Evolutionary conservation across 2,888 invertebrate species (phyloP), one percentile per base, ranked within the genome.

Genomic region (Cancer borealis): DNA sequence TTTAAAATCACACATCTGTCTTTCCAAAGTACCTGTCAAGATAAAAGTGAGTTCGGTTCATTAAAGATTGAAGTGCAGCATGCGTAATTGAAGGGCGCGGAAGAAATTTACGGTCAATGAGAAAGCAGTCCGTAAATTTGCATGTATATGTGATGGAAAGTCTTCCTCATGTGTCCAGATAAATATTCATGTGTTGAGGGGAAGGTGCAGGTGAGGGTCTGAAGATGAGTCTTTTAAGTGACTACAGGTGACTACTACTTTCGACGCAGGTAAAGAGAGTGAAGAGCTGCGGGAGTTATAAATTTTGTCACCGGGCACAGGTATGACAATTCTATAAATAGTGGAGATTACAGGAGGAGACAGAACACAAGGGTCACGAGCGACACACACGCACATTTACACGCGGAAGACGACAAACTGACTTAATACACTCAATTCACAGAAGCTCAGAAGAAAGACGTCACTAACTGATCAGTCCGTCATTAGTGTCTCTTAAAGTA

Each of bases 341-440:
- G 8, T 79, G 79, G 30, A 79, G 79, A 79, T 79, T 79, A 79
- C 79, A 79, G 79, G 79, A 79, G 79, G 26, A 79, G 79, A 79
- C 30, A 30, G 79, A 79, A 79, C 79, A 79, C 79, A 12, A 12
- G 79, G 26, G 14, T 79, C 79, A 79, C 14, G 79, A 79, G 79
- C 79, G 79, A 14, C 79, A 79, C 30, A 30, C 79, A 79, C 79
- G 79, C 79, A 30, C 79, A 26, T 21, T 79, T 2, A 30, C 79
- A 26, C 79, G 30, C 21, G 79, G 30, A 26, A 79, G 30, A 30
- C 79, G 30, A 30, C 79, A 79, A 79, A 26, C 30, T 79, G 79
- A 79, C 30, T 79, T 79, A 14, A 66, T 5, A 66, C n/a, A 66
- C 4, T 4, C 66, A 66, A 66, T 21, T 66, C 5, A 66, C 66